Percentiles rank a stretch among this genome's conserved stretches.
Conservation (phyloP, 2,888 invertebrate species). For the Hyles lineata region DNA sequence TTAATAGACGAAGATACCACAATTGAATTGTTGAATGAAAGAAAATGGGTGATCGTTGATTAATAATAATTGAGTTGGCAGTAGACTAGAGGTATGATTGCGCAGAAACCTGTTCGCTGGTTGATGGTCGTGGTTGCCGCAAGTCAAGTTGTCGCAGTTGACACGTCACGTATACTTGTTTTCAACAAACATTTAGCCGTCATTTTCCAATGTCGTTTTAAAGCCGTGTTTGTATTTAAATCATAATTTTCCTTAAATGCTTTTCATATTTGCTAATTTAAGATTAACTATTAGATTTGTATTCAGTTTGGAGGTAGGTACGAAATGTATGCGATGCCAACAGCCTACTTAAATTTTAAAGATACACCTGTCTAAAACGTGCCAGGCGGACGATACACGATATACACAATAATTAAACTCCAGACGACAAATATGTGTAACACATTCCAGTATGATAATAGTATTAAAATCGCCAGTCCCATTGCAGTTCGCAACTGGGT, state of each 20-base stretch:
- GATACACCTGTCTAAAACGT: too few species aligned
- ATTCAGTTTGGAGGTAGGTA: too few species aligned
- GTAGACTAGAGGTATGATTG: background rate
- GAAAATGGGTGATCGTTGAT: background rate
- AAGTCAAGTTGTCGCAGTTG: background rate
- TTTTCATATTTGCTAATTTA: too few species aligned
- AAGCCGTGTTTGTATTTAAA: background rate
- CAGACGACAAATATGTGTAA: too few species aligned
- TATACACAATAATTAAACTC: too few species aligned
- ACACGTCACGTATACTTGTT: constrained; percentile 27
- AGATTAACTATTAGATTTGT: too few species aligned
- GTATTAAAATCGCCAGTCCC: constrained; percentile 1
- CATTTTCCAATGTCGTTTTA: background rate
- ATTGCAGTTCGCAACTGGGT: constrained; percentile 35
- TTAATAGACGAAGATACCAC: too few species aligned
- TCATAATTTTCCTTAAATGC: too few species aligned
- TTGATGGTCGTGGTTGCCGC: background rate
- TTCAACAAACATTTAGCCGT: background rate
- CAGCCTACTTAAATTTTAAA: too few species aligned
- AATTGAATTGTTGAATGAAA: background rate
- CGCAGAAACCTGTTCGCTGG: constrained; percentile 21
- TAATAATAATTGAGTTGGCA: background rate
- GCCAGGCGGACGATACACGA: too few species aligned
- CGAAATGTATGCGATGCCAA: too few species aligned
- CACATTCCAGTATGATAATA: background rate